Evolutionary conservation across 2,797 vertebrate species (phyloP), one percentile per base, ranked within the genome.

Genomic region (Peromyscus nudipes): DNA sequence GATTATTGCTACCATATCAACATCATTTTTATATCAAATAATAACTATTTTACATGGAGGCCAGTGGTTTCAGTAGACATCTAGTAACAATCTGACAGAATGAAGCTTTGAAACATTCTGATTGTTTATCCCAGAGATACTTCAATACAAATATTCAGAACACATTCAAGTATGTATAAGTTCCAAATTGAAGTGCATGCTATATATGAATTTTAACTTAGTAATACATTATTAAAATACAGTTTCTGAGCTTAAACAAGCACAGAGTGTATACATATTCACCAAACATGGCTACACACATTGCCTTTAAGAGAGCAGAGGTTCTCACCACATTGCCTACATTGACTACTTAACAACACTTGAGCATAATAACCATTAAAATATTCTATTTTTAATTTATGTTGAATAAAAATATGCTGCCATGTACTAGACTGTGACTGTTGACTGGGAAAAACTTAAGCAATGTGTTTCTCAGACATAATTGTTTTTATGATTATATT

Each of bases 1-100:
- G 40, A 62, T 69, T 96, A 93, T 92, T 96, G 95, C 96, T 93
- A 73, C 16, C 87, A 17, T 2, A 92, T 85, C 81, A 90, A 84
- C 73, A 96, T 93, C 6, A 91, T 62, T 84, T 91, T 87, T 97
- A 76, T 17, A 88, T 94, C 97, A 96, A 98, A 97, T 97, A 40
- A 82, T 75, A 94, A 11, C 1, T 76, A 76, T 92, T 87, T 43
- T 95, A 3, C 49, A 65, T 9, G 62, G 17, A 96, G 34, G 96
- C 29, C 87, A 87, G 9, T 91, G 40, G 85, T 89, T 98, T 85
- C 31, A 75, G 52, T 93, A 21, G 31, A 31, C 17, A 95, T 76
- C 4, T 80, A 52, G 88, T 97, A 88, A 87, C 65, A 57, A 37
- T 67, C 13, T 31, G 88, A 40, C 11, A 37, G 27, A 62, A 88